Evolutionary conservation across 2,888 invertebrate species (phyloP).

Genomic region (Diadegma fenestrale): DNA sequence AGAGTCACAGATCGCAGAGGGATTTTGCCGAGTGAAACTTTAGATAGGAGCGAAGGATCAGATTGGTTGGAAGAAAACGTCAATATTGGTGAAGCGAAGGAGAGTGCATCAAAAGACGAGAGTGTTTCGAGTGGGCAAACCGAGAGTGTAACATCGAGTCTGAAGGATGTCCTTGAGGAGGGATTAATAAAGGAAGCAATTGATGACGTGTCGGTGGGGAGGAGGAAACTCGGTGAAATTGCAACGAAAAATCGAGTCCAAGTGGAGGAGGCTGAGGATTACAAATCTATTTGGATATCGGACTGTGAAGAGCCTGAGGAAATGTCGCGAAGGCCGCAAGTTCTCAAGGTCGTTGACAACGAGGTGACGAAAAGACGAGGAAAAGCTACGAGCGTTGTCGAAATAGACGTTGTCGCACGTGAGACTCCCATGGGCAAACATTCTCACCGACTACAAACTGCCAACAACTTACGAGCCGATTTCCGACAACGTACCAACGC

Average conservation of each 20-base stretch:
- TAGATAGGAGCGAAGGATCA: neutral
- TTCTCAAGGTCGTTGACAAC: conserved; percentile 82
- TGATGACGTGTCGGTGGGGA: conserved; percentile 18
- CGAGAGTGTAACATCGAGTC: conserved; percentile 31
- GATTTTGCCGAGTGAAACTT: conserved; percentile 16
- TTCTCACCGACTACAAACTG: conserved; percentile 3
- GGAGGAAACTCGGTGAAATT: conserved; percentile 24
- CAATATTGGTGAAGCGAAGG: conserved; percentile 6
- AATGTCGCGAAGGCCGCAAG: conserved; percentile 83
- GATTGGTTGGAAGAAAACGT: conserved; percentile 18
- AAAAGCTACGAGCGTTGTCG: conserved; percentile 66
- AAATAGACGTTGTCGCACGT: conserved; percentile 65
- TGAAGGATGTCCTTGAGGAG: conserved; percentile 35
- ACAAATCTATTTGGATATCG: conserved; percentile 80
- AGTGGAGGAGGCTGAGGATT: conserved; percentile 79
- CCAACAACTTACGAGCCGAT: conserved; percentile 35
- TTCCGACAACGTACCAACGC: neutral
- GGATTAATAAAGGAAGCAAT: conserved; percentile 19
- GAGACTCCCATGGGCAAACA: conserved; percentile 43
- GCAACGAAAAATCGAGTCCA: conserved; percentile 33
- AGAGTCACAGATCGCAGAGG: conserved; percentile 16
- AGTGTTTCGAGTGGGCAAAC: conserved; percentile 27
- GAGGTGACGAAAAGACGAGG: conserved; percentile 79
- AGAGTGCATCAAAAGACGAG: conserved; percentile 20
- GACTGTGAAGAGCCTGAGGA: conserved; percentile 79